Evolutionary conservation across 2,888 invertebrate species (phyloP).

Genomic region (Cecidostiba fungosa): DNA sequence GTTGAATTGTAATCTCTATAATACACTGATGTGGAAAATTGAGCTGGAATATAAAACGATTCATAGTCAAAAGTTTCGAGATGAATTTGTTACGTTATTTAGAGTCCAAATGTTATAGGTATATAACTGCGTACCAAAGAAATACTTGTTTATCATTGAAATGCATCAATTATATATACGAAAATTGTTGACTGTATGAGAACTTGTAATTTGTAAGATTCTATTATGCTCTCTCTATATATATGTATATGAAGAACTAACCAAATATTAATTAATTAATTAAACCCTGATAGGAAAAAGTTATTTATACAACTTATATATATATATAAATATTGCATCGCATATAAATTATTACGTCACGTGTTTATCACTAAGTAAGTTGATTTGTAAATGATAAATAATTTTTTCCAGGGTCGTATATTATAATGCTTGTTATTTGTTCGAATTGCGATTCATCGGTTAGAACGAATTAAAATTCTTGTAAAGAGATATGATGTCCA

Average conservation of each 20-base stretch:
- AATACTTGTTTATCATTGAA: slow-evolving; percentile 3
- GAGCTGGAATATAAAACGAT: not conserved
- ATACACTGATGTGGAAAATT: no score
- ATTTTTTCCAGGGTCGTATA: slow-evolving; percentile 8
- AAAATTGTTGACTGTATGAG: not conserved
- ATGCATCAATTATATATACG: not conserved
- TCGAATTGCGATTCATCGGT: slow-evolving; percentile 15
- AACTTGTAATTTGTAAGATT: not conserved
- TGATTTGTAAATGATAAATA: slow-evolving; percentile 17
- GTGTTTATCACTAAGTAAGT: not conserved
- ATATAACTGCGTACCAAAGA: slow-evolving; percentile 3
- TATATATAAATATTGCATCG: not conserved
- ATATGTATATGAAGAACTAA: slow-evolving; percentile 6
- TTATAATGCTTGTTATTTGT: slow-evolving; percentile 11
- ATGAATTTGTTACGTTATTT: not conserved
- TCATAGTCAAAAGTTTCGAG: not conserved
- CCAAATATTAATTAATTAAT: not conserved
- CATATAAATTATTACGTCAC: not conserved
- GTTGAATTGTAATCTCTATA: not conserved
- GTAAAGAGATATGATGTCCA: slow-evolving; percentile 1
- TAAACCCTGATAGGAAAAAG: slow-evolving; percentile 1
- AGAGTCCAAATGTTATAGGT: not conserved
- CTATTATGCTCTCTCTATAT: not conserved
- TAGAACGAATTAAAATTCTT: not conserved
- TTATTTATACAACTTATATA: slow-evolving; percentile 11